Evolutionary conservation across 2,797 vertebrate species (phyloP), one percentile per base, ranked within the genome.

Genomic region (Phaenicophaeus curvirostris): DNA sequence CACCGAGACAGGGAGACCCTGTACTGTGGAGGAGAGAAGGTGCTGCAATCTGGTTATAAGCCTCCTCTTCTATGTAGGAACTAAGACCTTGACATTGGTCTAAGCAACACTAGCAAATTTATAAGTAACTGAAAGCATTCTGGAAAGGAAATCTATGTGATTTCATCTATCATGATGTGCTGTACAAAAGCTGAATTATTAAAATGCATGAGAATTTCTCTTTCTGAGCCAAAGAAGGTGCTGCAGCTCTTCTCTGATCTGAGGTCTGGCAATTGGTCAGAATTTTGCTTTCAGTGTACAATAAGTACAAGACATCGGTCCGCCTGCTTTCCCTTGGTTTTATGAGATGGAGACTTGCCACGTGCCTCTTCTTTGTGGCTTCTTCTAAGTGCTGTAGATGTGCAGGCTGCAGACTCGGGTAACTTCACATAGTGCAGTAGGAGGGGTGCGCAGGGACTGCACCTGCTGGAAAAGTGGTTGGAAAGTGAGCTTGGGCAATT

Each of bases 191-290:
- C 0, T 72, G 65, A 80, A 68, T 85, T 92, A 77, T 79, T 87
- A 87, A 89, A 80, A 69, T 69, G 11, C 28, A 50, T 37, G 59
- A 92, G 42, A 33, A 12, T 86, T 95, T 94, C 75, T 92, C 83
- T 85, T 85, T 90, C 79, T 77, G 76, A 96, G 48, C 65, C 89
- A 92, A 82, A 89, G 15, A 27, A 61, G 77, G 84, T 91, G 67
- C 65, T 93, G 87, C 62, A 67, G 57, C 61, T 93, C 65, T 83
- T 57, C 68, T 96, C 71, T 93, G 71, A 80, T 73, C 67, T 72
- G 41, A 91, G 72, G 30, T 67, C 75, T 92, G 68, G 39, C 57
- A 85, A 28, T 58, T 27, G 3, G 39, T 94, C 41, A 89, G 48
- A 15, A 68, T 87, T 87, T 93, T 90, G 46, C 54, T 95, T 92